Base-by-base conservation (phyloP, 2,888 invertebrate genomes). In the Mythimna lalbum region DNA sequence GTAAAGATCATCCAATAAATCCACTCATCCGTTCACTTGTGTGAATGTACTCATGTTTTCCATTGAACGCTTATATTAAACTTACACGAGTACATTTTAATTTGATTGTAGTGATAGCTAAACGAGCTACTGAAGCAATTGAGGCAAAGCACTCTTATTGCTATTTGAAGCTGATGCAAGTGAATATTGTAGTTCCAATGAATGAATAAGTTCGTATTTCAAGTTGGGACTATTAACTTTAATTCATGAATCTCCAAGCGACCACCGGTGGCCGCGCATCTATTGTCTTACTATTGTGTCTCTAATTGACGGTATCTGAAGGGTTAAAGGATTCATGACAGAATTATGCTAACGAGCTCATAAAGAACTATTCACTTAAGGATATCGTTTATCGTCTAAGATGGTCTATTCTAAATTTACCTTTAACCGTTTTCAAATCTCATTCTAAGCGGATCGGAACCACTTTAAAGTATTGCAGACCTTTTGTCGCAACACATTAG, bases 1-100 rank as follows among this genome's bases (percentile, higher is more conserved):
- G 81, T 81, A 88, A 89, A 87, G 87, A 87, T 87, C 89, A 85
- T 87, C 81, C 83, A 80, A 84, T 89, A 87, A 86, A 88, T 86
- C 68, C 73, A 77, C 66, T 60, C 80, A 86, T 79, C 81, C 85
- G 68, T 80, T 86, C 82, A 78, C 82, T 60, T 78, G 68, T 74
- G 76, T 61, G 61, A 71, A 76, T 61, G 63, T 70, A 43, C 67
- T 67, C n/a, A 59, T 67, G 71, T 66, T 66, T 14, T 49, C 49
- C 9, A 31, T 62, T 69, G 33, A 57, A 27, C 49, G 23, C 4
- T 6, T 14, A 53, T 31, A 33, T 27, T 23, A 31, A 61, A 61
- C 31, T 61, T 33, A 56, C 27, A 60, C 6, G 23, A 68, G 9
- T 21, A 9, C 0, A 47, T 43, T 57, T 33, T 36, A 6, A 33